Evolutionary conservation across 2,797 vertebrate species (phyloP).

Genomic region (Mycteria americana): DNA sequence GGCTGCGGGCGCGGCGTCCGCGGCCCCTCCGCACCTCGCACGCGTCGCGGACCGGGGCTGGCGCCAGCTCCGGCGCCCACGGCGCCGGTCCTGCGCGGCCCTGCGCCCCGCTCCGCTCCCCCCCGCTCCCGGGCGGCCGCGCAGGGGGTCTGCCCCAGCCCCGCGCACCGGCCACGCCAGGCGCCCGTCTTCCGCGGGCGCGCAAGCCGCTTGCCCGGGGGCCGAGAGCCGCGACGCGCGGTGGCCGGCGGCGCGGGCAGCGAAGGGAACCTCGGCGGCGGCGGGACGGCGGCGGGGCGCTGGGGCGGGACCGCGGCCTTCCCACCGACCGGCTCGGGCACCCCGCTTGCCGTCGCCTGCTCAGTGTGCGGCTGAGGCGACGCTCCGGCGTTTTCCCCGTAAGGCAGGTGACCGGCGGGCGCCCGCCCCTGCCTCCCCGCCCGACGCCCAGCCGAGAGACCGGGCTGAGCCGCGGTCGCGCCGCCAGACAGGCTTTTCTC

Average conservation of each 20-base stretch:
- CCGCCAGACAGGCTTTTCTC: neutral
- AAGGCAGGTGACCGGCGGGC: fast-evolving
- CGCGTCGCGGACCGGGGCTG: neutral
- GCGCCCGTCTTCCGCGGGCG: neutral
- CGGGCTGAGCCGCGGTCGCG: neutral
- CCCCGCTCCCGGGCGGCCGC: neutral
- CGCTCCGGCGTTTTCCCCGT: fast-evolving
- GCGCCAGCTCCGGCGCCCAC: neutral
- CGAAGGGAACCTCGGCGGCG: neutral
- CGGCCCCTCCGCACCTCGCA: neutral
- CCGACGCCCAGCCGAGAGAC: too few relatives aligned
- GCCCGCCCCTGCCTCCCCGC: too few relatives aligned
- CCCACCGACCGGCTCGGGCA: fast-evolving
- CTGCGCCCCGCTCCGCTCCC: neutral
- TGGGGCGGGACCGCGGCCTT: neutral
- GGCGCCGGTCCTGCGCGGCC: too few relatives aligned
- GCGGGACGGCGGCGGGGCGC: neutral
- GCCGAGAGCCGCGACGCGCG: too few relatives aligned
- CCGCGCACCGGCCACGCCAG: fast-evolving
- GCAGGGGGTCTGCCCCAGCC: neutral
- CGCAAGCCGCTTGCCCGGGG: neutral
- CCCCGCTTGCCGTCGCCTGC: fast-evolving
- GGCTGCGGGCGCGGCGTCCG: neutral
- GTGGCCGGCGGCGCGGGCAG: neutral
- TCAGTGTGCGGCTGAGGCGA: fast-evolving